Base-by-base conservation (phyloP, 2,888 invertebrate genomes). In the Lepidocyrtinus sp. region DNA sequence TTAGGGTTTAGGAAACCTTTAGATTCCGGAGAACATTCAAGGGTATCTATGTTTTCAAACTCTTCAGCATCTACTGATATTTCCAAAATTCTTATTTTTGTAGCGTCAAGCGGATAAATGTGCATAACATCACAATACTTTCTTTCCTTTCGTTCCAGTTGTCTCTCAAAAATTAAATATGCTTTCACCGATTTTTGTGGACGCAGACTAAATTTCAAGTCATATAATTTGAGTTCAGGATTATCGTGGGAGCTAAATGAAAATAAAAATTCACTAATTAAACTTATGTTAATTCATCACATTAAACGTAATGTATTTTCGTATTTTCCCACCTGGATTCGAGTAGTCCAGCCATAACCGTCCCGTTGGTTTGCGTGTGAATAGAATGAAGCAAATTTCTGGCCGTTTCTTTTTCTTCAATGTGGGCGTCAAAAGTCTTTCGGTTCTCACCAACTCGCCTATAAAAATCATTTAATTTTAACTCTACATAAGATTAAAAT, bases 401-500 rank as follows among this genome's bases (percentile, higher is more conserved):
- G 0, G 88, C 88, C 2, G 74, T 75, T 15, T 86, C 86, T 72
- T 87, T 88, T 45, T 86, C 87, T 75, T 87, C 86, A 1, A 88
- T 87, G 24, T 84, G 62, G 0, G 87, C 87, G 15, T 76, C 64
- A 46, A 83, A 81, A 0, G 67, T 65, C 59, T 82, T 72, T 0
- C 70, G 62, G 2, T 55, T 65, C 0, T n/a, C 45, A 76, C 86
- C 59, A 82, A 83, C 22, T 86, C 85, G 46, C 27, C 64, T 79
- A 67, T 64, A 59, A 36, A 67, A 24, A 65, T 45, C 21, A 68
- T 55, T 36, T 25, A 21, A 25, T 1, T n/a, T 65, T 59, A 15
- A 78, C 24, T n/a, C 62, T 2, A 1, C 63, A 22, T 63, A 24
- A 15, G 63, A 25, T 62, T 69, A n/a, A 22, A 1, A 22, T 15